These are phyloP conservation scores for Oscarella lobularis DNA, from an alignment of 37 sponge, comb jelly and placozoan genomes.

Conservation along the genomic window DNA sequence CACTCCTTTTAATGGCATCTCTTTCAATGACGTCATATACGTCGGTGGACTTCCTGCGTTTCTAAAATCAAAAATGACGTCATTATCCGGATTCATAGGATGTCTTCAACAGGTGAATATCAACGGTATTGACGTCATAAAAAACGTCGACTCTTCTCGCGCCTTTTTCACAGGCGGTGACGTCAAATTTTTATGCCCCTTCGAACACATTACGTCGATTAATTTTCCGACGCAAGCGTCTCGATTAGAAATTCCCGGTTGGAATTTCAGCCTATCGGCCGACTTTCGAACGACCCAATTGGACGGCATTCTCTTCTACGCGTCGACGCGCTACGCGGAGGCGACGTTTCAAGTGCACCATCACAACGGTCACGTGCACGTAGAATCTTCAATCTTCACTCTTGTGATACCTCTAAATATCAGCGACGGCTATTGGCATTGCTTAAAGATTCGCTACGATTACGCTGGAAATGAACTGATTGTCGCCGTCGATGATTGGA, in stretches of 20 bases:
- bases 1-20: too few species aligned
- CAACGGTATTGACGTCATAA: background rate
- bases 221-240: background rate
- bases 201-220: background rate
- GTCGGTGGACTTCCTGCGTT: background rate
- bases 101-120: background rate
- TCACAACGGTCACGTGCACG: background rate
- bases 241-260: background rate
- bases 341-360: background rate
- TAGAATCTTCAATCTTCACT: background rate
- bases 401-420: background rate
- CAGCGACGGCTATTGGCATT: background rate
- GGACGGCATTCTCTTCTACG: background rate
- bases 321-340: background rate
- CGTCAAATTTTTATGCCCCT: background rate
- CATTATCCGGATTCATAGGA: background rate
- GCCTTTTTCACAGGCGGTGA: background rate
- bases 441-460: background rate
- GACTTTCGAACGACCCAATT: background rate
- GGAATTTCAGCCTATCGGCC: background rate
- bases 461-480: background rate
- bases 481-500: background rate
- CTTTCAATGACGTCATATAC: background rate
- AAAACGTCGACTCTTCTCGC: background rate
- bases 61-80: background rate